Conservation (phyloP, 2,888 invertebrate species). For the Ectemnius lituratus region DNA sequence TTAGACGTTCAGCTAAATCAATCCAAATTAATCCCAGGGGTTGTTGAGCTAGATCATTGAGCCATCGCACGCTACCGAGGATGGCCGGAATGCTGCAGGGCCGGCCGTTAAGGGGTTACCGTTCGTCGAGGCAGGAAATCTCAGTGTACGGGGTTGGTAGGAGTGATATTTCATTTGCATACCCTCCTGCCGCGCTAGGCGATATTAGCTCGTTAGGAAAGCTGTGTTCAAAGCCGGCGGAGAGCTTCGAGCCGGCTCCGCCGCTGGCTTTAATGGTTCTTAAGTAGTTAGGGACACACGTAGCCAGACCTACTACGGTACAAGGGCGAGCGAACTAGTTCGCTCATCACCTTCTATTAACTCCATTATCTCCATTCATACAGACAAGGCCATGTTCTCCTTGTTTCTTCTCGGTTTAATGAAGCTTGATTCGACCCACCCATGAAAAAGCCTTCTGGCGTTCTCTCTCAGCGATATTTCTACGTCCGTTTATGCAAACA, state of each 20-base stretch:
- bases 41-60: conserved; percentile 43
- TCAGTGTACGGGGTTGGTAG: conserved; percentile 26
- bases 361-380: no score
- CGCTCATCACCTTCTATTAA: no score
- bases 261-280: conserved; percentile 6
- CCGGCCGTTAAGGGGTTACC: conserved; percentile 39
- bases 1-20: conserved; percentile 53
- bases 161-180: conserved; percentile 64
- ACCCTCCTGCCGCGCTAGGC: conserved; percentile 33
- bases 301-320: conserved; percentile 8
- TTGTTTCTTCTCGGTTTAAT: no score
- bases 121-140: conserved; percentile 21
- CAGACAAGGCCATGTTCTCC: no score
- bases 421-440: no score
- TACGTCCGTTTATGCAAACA: conserved; percentile 34
- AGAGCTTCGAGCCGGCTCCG: neutral
- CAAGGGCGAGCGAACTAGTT: no score
- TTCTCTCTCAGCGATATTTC: neutral
- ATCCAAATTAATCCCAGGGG: conserved; percentile 62
- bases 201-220: conserved; percentile 39
- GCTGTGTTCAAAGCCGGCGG: neutral
- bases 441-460: no score
- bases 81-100: conserved; percentile 48
- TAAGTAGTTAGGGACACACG: conserved; percentile 36
- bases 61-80: conserved; percentile 29